Conservation (phyloP, 2,888 invertebrate species). For the Ellobium chinense region DNA sequence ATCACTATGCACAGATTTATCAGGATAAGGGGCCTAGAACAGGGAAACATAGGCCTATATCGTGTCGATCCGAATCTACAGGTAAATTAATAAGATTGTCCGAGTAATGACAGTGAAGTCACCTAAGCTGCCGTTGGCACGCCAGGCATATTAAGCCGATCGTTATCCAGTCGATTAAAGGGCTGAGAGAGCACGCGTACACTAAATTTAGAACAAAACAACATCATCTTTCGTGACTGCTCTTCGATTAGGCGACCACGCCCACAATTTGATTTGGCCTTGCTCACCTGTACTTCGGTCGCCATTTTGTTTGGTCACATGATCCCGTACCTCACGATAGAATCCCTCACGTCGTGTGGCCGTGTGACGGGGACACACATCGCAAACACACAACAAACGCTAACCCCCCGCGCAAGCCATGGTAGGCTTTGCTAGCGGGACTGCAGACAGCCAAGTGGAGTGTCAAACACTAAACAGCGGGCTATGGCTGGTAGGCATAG, state of each 20-base stretch:
- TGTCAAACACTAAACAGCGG: slow-evolving; percentile 1
- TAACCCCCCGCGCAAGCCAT: neutral
- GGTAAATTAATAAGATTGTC: no score
- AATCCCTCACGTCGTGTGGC: neutral
- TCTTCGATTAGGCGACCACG: neutral
- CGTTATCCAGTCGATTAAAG: neutral
- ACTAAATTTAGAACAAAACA: neutral
- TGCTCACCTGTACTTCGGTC: slow-evolving; percentile 41
- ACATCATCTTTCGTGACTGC: neutral
- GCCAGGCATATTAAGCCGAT: neutral
- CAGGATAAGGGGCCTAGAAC: no score
- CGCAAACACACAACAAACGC: neutral
- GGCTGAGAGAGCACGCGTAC: neutral
- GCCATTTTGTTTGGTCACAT: slow-evolving; percentile 69
- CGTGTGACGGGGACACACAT: neutral
- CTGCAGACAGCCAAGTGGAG: slow-evolving; percentile 3
- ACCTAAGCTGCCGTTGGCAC: neutral
- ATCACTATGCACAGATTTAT: no score
- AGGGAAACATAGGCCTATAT: no score
- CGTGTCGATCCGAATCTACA: no score
- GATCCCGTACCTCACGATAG: slow-evolving; percentile 49
- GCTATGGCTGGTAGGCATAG: neutral
- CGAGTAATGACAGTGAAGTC: no score
- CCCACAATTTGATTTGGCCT: neutral
- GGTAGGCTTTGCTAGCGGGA: neutral